phyloP scores from a whole-genome alignment of 2,888 invertebrate genomes.

The Epiperipatus broadwayi region DNA sequence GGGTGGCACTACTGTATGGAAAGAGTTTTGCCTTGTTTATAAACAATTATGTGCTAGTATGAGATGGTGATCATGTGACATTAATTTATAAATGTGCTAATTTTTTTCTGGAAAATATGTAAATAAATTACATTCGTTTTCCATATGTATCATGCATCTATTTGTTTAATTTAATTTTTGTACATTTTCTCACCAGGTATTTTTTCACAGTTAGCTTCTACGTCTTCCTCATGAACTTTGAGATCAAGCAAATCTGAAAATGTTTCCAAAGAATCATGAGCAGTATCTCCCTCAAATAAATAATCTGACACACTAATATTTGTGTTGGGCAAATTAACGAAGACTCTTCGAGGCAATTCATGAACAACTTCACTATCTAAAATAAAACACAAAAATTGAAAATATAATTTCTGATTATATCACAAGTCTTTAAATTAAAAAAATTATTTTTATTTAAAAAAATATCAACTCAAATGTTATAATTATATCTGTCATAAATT shows the following conservation, averaged over 20 bases:
- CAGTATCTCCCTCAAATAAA: slow-evolving; percentile 70
- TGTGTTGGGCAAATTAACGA: slow-evolving; percentile 46
- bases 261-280: slow-evolving; percentile 56
- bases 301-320: slow-evolving; percentile 64
- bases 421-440: slow-evolving; percentile 1
- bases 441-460: neutral
- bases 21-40: no score
- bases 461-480: neutral
- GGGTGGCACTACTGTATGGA: no score
- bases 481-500: slow-evolving; percentile 1
- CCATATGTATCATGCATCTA: no score
- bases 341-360: slow-evolving; percentile 67
- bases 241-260: slow-evolving; percentile 62
- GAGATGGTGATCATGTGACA: no score
- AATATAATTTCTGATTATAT: no score
- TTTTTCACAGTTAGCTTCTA: slow-evolving; percentile 52
- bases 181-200: slow-evolving; percentile 56
- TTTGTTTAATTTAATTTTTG: no score
- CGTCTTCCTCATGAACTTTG: slow-evolving; percentile 45
- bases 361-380: slow-evolving; percentile 57
- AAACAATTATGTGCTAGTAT: no score
- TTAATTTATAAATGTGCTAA: no score
- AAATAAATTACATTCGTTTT: no score
- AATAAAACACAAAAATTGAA: slow-evolving; percentile 20
- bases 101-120: no score